A percentile compares a stretch with the other conserved stretches of the same genome.
Evolutionary conservation across 2,797 vertebrate species (phyloP).

Genomic region (Anguilla anguilla): DNA sequence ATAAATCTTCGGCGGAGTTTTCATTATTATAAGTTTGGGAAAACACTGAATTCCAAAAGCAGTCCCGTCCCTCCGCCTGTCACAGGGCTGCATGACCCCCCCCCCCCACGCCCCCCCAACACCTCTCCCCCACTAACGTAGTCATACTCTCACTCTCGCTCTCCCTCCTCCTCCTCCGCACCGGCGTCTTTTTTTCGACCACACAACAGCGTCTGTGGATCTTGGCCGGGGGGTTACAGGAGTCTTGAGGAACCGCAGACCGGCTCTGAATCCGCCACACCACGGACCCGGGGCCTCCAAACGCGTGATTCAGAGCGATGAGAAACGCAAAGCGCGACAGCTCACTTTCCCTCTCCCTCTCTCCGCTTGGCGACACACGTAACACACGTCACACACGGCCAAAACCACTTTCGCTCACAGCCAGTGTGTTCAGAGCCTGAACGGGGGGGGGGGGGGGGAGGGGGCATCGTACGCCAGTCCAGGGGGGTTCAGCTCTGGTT

Average conservation of each 20-base stretch:
- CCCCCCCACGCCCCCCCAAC: not conserved
- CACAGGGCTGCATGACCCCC: not conserved
- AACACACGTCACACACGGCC: not conserved
- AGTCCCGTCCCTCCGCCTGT: too few relatives aligned
- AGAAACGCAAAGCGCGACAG: slow-evolving; percentile 29
- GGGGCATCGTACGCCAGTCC: too few relatives aligned
- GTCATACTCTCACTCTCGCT: not conserved
- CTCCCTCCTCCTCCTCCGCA: not conserved
- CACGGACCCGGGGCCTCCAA: slow-evolving; percentile 38
- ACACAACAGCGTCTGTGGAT: slow-evolving; percentile 33
- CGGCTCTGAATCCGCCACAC: slow-evolving; percentile 53
- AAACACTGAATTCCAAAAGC: too few relatives aligned
- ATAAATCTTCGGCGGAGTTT: too few relatives aligned
- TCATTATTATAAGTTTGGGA: too few relatives aligned
- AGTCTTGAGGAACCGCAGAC: slow-evolving; percentile 52
- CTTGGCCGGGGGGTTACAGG: slow-evolving; percentile 57
- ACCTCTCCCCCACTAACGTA: not conserved
- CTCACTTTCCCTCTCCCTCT: slow-evolving; percentile 52
- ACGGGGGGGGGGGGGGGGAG: too few relatives aligned
- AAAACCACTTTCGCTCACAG: slow-evolving; percentile 32
- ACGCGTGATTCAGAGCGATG: slow-evolving; percentile 36
- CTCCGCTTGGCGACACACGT: slow-evolving; percentile 34
- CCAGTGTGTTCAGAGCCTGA: slow-evolving; percentile 36
- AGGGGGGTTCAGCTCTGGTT: too few relatives aligned
- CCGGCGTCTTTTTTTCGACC: slow-evolving; percentile 29